Base-by-base conservation (phyloP, 1,140 invertebrate species). In the Gryon sp. region DNA sequence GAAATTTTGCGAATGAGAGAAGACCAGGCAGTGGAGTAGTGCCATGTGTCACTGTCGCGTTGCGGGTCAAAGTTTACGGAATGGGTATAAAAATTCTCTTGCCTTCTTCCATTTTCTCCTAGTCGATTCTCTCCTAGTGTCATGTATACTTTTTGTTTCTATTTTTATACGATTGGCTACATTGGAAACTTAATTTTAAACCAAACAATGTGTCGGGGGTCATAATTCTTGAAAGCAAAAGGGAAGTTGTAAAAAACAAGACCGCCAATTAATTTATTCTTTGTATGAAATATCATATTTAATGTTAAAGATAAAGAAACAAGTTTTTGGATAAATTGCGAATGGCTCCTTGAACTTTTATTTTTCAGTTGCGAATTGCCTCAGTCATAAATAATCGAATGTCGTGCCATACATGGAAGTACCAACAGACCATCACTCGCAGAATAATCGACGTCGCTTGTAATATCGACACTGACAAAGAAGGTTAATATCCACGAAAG, bases 21-120 rank as follows among this genome's bases (percentile, higher is more conserved):
- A 74, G 52, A 59, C 26, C 12, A 11, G 8, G 14, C 48, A 60
- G 55, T 72, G 77, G 81, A 69, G 79, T 69, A 83, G 73, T 69
- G 75, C 63, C 62, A 80, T 80, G 66, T 66, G 62, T 80, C 79
- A 75, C 74, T 76, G 59, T 50, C 65, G 26, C 15, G 40, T 8
- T 9, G 12, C 26, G 18, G 57, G 70, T 74, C 70, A 74, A 66
- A 74, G 70, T 74, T 74, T 68, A 69, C 40, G 22, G 41, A 69
- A 52, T 50, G 40, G 34, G 65, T 45, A 69, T 41, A 69, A 69
- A 69, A 69, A 69, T 50, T 48, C 46, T 53, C 55, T 46, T 45
- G n/a, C 26, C 60, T 46, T 32, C 48, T 52, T 65, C 19, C 52
- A 40, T 32, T 62, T 72, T 66, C 70, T 22, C 52, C 43, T 57